phyloP scores from a whole-genome alignment of 2,888 invertebrate genomes.

The Trypoxylon attenuatum region DNA sequence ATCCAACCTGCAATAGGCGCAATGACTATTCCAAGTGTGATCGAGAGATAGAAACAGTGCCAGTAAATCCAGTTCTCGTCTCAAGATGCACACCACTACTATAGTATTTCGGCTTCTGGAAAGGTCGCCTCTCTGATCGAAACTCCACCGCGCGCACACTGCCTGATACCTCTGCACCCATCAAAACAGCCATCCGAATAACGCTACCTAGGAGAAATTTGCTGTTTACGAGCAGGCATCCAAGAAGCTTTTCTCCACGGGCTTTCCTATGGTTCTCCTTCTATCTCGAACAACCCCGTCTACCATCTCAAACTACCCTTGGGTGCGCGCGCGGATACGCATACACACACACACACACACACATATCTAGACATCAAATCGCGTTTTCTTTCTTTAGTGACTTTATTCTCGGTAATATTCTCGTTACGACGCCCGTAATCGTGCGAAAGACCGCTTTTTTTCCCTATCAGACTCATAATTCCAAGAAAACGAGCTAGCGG shows the following conservation, averaged over 20 bases:
- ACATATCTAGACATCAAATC: background rate
- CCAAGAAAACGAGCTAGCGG: background rate
- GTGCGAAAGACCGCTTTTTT: slow-evolving; percentile 20
- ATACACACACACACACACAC: background rate
- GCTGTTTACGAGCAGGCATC: slow-evolving; percentile 36
- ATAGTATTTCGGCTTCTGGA: slow-evolving; percentile 5
- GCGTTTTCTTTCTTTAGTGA: background rate
- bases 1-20: background rate
- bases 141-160: slow-evolving; percentile 9
- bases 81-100: background rate
- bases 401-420: slow-evolving; percentile 32
- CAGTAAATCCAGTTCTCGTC: slow-evolving; percentile 2
- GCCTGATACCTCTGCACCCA: slow-evolving; percentile 24
- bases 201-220: slow-evolving; percentile 24
- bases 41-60: background rate
- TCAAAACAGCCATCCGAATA: slow-evolving; percentile 35
- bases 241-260: slow-evolving; percentile 11
- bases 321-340: background rate
- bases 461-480: slow-evolving; percentile 14
- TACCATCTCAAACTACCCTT: background rate
- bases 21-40: background rate
- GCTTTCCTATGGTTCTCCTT: slow-evolving; percentile 4
- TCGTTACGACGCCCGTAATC: slow-evolving; percentile 32
- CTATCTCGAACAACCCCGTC: background rate
- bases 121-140: slow-evolving; percentile 21